These are phyloP conservation scores for Salarias fasciatus DNA, from an alignment of 2,797 vertebrate species.

Conservation along the genomic window DNA sequence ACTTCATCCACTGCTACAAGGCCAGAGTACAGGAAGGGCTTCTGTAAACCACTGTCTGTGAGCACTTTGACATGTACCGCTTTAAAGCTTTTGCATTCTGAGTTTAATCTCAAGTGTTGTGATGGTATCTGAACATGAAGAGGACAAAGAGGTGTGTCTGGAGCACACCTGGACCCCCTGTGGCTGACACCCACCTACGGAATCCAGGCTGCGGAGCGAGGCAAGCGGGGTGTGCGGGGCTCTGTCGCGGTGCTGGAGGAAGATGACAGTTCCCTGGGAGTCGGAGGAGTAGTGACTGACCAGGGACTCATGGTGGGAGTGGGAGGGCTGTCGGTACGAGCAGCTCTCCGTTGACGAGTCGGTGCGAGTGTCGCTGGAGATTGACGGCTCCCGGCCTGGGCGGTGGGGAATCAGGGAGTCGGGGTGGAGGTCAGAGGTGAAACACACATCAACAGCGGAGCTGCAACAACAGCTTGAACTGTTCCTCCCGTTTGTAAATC, in stretches of 20 bases:
- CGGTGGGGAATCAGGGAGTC: not conserved
- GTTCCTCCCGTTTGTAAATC: too few relatives aligned
- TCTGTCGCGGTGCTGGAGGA: constrained; percentile 82
- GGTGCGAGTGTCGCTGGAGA: constrained; percentile 96
- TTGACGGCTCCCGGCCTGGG: constrained; percentile 93
- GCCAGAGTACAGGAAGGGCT: too few relatives aligned
- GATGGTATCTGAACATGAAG: too few relatives aligned
- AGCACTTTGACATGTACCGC: too few relatives aligned
- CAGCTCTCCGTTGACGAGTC: constrained; percentile 96
- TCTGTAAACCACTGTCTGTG: too few relatives aligned
- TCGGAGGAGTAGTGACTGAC: constrained; percentile 94
- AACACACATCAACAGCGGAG: too few relatives aligned
- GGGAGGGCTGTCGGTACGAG: constrained; percentile 83
- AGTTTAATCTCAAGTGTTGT: too few relatives aligned
- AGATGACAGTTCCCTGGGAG: constrained; percentile 94
- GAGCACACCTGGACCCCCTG: too few relatives aligned
- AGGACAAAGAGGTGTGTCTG: too few relatives aligned
- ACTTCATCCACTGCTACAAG: too few relatives aligned
- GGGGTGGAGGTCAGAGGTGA: not conserved
- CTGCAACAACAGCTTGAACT: too few relatives aligned
- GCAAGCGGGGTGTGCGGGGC: constrained; percentile 85
- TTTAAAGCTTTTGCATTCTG: too few relatives aligned
- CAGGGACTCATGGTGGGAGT: constrained; percentile 90
- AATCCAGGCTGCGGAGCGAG: constrained; percentile 91
- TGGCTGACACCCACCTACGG: constrained; percentile 65